Percentiles rank a stretch among this genome's conserved stretches.
Conservation (phyloP, 1,140 invertebrate genomes). For the Pogonus chalceus region DNA sequence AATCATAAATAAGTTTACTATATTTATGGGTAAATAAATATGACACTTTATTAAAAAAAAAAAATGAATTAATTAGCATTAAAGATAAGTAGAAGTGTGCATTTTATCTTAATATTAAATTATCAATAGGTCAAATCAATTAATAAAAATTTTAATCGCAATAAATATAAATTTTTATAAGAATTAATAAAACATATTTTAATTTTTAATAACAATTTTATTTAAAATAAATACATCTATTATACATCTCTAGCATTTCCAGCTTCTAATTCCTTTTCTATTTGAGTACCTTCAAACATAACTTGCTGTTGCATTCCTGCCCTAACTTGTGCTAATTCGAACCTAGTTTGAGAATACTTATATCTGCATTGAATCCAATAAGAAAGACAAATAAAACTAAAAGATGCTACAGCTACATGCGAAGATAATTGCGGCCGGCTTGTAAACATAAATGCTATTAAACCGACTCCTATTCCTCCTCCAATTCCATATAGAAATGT, state of each 20-base stretch:
- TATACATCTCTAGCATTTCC: conserved; percentile 25
- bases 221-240: no score
- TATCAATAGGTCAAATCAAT: no score
- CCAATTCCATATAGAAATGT: conserved; percentile 50
- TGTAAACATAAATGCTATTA: conserved; percentile 48
- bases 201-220: no score
- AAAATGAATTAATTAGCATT: no score
- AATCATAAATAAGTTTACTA: no score
- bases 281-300: conserved; percentile 33
- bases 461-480: conserved; percentile 42
- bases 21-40: no score
- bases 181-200: no score
- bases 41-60: no score
- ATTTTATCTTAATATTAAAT: no score
- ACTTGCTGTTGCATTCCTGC: conserved; percentile 31
- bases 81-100: no score
- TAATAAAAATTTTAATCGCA: no score
- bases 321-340: conserved; percentile 35
- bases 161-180: no score
- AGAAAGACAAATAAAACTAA: conserved; percentile 38
- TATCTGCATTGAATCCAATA: conserved; percentile 46
- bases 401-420: conserved; percentile 42
- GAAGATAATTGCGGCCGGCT: conserved; percentile 39
- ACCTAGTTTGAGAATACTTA: conserved; percentile 36
- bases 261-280: conserved; percentile 27